Conservation (phyloP, 2,888 invertebrate species). For the Thecocarcelia acutangulata region DNA sequence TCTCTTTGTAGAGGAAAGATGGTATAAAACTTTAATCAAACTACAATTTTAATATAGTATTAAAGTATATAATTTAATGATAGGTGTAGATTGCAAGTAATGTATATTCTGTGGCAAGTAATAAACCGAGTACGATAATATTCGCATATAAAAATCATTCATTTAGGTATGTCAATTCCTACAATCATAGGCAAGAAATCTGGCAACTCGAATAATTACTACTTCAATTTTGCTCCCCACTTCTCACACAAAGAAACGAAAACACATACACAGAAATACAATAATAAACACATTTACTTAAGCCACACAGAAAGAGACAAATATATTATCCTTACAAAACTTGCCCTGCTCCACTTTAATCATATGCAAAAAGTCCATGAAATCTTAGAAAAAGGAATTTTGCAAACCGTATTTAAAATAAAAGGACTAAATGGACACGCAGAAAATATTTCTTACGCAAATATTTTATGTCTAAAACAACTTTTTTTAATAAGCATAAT, state of each 20-base stretch:
- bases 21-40: no score
- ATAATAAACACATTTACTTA: constrained; percentile 28
- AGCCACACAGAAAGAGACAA: constrained; percentile 53
- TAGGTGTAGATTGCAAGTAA: no score
- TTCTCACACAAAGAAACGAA: constrained; percentile 23
- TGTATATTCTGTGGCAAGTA: no score
- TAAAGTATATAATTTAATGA: no score
- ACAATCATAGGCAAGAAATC: no score
- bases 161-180: no score
- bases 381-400: constrained; percentile 30
- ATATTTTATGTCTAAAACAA: no score
- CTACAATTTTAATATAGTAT: no score
- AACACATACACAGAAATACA: constrained; percentile 11
- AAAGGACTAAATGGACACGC: constrained; percentile 2
- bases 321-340: constrained; percentile 5
- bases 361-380: constrained; percentile 53
- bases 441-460: background rate
- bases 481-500: background rate
- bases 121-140: no score
- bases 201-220: constrained; percentile 34
- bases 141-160: no score
- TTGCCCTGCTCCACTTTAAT: constrained; percentile 61
- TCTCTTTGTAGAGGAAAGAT: no score
- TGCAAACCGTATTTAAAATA: constrained; percentile 29
- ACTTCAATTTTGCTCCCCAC: constrained; percentile 12